These are phyloP conservation scores for Pangasius macronema DNA, from an alignment of 2,797 vertebrate species.

Conservation along the genomic window DNA sequence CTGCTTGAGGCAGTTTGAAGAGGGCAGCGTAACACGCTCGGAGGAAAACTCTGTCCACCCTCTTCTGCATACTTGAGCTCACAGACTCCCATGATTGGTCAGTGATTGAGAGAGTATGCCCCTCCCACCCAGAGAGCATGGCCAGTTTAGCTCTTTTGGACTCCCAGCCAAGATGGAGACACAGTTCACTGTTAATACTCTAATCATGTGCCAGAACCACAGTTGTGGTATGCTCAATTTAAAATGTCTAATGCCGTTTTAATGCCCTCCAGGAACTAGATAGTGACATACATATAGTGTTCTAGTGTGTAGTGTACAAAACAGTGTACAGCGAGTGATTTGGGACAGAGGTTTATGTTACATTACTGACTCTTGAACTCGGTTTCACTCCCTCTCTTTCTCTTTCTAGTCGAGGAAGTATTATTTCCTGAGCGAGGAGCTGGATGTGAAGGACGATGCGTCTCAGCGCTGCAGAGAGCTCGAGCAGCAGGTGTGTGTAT, in stretches of 20 bases:
- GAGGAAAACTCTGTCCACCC: not conserved
- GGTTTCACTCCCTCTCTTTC: not conserved
- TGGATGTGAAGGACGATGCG: slow-evolving; percentile 76
- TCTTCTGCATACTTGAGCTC: not conserved
- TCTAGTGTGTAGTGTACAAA: not conserved
- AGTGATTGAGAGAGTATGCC: not conserved
- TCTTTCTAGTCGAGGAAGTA: slow-evolving; percentile 86
- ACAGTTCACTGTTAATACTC: not conserved
- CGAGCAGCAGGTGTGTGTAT: slow-evolving; percentile 81
- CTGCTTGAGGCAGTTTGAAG: not conserved
- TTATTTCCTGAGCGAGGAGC: slow-evolving; percentile 89
- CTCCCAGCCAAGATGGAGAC: not conserved
- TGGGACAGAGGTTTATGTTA: not conserved
- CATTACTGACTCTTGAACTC: not conserved
- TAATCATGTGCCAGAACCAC: not conserved
- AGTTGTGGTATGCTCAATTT: not conserved
- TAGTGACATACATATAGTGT: not conserved
- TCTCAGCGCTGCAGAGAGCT: slow-evolving; percentile 81
- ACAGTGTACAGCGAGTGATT: not conserved
- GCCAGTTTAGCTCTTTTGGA: not conserved
- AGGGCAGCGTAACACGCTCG: not conserved
- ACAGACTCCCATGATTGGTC: not conserved
- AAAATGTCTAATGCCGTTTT: not conserved
- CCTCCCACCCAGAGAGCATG: not conserved
- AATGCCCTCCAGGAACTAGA: not conserved